A percentile compares a stretch with the other conserved stretches of the same genome.
These are phyloP conservation scores for Mythimna pallens DNA, from an alignment of 2,888 invertebrate species.

Conservation along the genomic window DNA sequence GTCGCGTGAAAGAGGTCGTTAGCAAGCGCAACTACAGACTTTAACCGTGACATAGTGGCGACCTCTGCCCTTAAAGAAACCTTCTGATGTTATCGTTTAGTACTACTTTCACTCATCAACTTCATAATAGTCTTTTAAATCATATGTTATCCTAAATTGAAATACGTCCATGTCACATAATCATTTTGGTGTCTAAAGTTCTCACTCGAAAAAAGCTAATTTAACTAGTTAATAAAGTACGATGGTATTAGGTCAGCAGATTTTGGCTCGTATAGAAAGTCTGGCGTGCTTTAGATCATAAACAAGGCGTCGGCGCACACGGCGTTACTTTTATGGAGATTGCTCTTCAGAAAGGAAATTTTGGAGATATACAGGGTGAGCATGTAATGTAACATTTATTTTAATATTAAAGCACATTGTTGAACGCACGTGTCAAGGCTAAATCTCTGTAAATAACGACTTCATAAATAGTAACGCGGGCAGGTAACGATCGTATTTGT, in stretches of 20 bases:
- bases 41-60: slow-evolving; percentile 26
- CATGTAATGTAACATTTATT: slow-evolving; percentile 52
- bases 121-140: slow-evolving; percentile 16
- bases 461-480: slow-evolving; percentile 38
- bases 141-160: slow-evolving; percentile 7
- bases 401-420: slow-evolving; percentile 54
- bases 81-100: slow-evolving; percentile 31
- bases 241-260: slow-evolving; percentile 51
- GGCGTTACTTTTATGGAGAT: slow-evolving; percentile 69
- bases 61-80: slow-evolving; percentile 38
- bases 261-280: slow-evolving; percentile 47
- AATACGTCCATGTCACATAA: slow-evolving; percentile 1
- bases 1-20: slow-evolving; percentile 38
- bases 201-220: slow-evolving; percentile 32
- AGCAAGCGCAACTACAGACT: slow-evolving; percentile 36
- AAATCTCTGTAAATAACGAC: slow-evolving; percentile 29
- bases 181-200: slow-evolving; percentile 6
- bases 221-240: slow-evolving; percentile 56
- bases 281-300: slow-evolving; percentile 63
- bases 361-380: slow-evolving; percentile 52
- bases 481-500: slow-evolving; percentile 15
- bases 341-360: slow-evolving; percentile 64
- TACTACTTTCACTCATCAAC: slow-evolving; percentile 16
- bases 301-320: slow-evolving; percentile 65
- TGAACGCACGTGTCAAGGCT: slow-evolving; percentile 31